Conservation (phyloP, 2,113 vertebrate genomes). For the Riparia riparia region DNA sequence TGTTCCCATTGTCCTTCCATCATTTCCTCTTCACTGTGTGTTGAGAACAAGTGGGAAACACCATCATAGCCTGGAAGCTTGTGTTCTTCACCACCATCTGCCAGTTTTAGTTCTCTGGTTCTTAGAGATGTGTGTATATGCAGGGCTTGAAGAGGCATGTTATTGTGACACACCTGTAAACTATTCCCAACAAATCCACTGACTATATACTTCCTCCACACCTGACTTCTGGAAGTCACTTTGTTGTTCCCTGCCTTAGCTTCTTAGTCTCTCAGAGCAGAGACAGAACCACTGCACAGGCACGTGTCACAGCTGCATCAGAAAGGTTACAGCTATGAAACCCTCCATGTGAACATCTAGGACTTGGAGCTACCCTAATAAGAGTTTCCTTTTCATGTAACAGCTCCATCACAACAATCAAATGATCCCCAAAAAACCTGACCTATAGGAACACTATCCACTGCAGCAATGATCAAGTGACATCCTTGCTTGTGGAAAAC, state of each 20-base stretch:
- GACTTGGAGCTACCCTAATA: background rate
- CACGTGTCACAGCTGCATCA: background rate
- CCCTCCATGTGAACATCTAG: background rate
- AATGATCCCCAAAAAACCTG: background rate
- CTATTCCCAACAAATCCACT: background rate
- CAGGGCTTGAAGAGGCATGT: background rate
- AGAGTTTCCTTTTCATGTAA: background rate
- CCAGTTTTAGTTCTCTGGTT: background rate
- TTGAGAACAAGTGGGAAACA: background rate
- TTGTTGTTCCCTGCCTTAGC: background rate
- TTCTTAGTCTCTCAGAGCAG: background rate
- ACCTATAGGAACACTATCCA: background rate
- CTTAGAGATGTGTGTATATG: rapidly evolving
- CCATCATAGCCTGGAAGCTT: background rate
- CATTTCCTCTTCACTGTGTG: background rate
- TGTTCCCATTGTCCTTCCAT: background rate
- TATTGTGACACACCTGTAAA: background rate
- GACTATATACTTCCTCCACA: background rate
- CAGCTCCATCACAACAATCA: background rate
- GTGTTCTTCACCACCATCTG: background rate
- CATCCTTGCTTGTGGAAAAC: background rate
- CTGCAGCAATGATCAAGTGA: background rate
- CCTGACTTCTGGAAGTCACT: background rate
- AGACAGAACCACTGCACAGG: background rate
- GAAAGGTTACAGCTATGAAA: background rate